phyloP scores from a whole-genome alignment of 2,113 vertebrate genomes.

The Pygoscelis adeliae region DNA sequence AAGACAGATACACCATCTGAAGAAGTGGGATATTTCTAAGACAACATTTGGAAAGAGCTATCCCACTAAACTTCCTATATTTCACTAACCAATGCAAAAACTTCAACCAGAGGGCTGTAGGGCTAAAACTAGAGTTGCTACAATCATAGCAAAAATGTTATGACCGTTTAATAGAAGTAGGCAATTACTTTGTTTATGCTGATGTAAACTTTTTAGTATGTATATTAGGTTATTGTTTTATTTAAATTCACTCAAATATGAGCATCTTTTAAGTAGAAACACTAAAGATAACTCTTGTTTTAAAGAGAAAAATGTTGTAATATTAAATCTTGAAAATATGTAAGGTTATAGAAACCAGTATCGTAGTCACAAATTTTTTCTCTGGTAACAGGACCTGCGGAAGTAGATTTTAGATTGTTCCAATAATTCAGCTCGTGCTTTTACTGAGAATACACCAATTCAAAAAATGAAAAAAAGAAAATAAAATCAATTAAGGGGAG shows the following conservation, averaged over 20 bases:
- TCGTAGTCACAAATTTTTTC: background rate
- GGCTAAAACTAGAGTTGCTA: background rate
- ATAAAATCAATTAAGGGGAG: background rate
- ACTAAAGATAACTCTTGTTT: background rate
- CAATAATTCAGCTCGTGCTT: background rate
- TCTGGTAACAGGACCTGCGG: background rate
- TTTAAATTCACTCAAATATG: background rate
- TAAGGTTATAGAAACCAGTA: background rate
- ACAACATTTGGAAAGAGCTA: background rate
- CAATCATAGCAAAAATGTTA: background rate
- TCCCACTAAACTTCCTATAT: background rate
- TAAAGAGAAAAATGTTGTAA: background rate
- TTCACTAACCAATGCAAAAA: background rate
- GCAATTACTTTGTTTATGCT: background rate
- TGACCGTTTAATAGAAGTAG: background rate
- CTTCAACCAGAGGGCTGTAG: background rate
- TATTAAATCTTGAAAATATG: background rate
- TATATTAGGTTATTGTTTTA: background rate
- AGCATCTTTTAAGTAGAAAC: background rate
- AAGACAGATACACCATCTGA: background rate
- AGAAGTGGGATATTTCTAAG: background rate
- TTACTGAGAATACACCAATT: background rate
- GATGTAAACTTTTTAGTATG: background rate
- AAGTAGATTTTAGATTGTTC: background rate
- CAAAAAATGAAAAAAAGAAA: background rate